A percentile compares a stretch with the other conserved stretches of the same genome.
These are phyloP conservation scores for Catostomus latipinnis DNA, from an alignment of 2,797 vertebrate species.

Conservation along the genomic window DNA sequence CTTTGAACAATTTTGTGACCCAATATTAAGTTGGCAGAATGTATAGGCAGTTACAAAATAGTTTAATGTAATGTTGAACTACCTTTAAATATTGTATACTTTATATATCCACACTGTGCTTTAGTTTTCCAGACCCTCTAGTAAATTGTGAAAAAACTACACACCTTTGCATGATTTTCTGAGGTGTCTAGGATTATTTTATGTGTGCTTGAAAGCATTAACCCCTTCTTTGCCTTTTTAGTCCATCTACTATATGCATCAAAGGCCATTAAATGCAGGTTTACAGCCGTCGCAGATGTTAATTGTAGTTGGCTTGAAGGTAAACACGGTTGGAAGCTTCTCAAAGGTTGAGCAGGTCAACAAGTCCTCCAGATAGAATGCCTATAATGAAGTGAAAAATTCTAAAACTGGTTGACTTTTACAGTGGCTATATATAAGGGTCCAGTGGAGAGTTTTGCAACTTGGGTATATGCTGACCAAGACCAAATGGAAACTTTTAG, in stretches of 20 bases:
- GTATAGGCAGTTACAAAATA: background rate
- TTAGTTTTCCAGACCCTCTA: constrained; percentile 11
- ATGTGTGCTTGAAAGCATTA: constrained; percentile 22
- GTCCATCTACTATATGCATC: constrained; percentile 22
- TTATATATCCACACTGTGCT: background rate
- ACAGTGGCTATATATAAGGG: background rate
- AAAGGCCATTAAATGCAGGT: constrained; percentile 16
- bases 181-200: constrained; percentile 36
- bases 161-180: constrained; percentile 23
- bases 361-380: constrained; percentile 24
- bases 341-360: constrained; percentile 11
- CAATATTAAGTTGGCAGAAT: background rate
- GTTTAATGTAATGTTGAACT: background rate
- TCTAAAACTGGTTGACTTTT: constrained; percentile 16
- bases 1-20: background rate
- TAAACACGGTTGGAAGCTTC: constrained; percentile 22
- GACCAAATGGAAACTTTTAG: constrained; percentile 1
- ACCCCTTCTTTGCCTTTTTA: constrained; percentile 10
- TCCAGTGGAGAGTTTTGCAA: constrained; percentile 24
- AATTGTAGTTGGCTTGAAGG: constrained; percentile 23
- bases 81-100: background rate
- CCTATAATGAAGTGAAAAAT: constrained; percentile 23
- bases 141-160: background rate
- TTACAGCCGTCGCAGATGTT: background rate
- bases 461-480: background rate